These are phyloP conservation scores for Helicoverpa assulta DNA, from an alignment of 2,888 invertebrate species.

Conservation along the genomic window DNA sequence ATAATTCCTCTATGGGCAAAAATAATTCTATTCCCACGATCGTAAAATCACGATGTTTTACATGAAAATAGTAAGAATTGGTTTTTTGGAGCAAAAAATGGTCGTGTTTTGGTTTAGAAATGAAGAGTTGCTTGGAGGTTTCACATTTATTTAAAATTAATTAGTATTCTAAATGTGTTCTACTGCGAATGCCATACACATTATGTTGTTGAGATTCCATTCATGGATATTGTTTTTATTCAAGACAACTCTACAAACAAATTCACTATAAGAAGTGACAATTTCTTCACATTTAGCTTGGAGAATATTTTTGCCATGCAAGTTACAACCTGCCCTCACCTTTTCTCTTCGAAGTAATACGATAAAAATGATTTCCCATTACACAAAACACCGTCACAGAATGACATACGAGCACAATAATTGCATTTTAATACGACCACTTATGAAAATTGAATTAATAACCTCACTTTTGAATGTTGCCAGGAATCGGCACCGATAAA, in stretches of 20 bases:
- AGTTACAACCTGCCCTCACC: constrained; percentile 6
- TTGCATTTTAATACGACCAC: constrained; percentile 58
- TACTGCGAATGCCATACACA: not conserved
- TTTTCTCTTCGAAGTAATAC: constrained; percentile 35
- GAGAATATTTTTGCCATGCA: not conserved
- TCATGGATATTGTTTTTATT: not conserved
- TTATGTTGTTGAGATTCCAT: not conserved
- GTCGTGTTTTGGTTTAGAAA: constrained; percentile 16
- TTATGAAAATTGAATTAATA: constrained; percentile 57
- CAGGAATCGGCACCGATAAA: constrained; percentile 44
- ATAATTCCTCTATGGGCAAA: constrained; percentile 79
- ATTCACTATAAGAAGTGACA: not conserved
- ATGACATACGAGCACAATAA: constrained; percentile 43
- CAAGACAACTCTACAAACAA: not conserved
- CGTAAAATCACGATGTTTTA: constrained; percentile 84
- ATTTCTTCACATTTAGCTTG: not conserved
- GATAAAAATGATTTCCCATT: constrained; percentile 36
- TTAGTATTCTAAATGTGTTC: not conserved
- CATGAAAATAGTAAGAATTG: constrained; percentile 66
- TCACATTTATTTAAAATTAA: not conserved
- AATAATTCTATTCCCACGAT: constrained; percentile 87
- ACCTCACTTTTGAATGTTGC: constrained; percentile 45
- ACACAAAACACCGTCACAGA: constrained; percentile 39
- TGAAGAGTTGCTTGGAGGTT: not conserved
- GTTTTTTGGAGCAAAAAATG: constrained; percentile 32